A percentile compares a stretch with the other conserved stretches of the same genome.
Evolutionary conservation across 2,797 vertebrate species (phyloP).

Genomic region (Hypotaenidia philippensis): DNA sequence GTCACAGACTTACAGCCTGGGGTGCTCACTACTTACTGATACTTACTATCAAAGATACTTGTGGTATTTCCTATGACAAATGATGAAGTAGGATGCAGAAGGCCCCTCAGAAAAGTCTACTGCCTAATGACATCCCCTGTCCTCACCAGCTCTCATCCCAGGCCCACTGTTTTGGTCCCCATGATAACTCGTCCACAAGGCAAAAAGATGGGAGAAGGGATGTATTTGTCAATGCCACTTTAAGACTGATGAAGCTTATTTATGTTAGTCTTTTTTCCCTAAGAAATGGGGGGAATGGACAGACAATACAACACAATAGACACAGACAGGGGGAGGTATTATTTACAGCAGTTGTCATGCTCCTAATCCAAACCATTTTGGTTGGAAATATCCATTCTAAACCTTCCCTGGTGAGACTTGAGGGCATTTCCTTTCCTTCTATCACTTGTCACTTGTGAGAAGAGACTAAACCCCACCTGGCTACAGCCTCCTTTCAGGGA

Average conservation of each 20-base stretch:
- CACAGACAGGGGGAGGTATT: background rate
- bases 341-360: background rate
- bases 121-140: rapidly evolving
- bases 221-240: background rate
- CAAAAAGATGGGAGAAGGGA: background rate
- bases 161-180: background rate
- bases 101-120: background rate
- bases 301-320: too few relatives aligned
- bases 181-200: background rate
- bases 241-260: background rate
- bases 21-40: background rate
- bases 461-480: too few relatives aligned
- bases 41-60: background rate
- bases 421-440: too few relatives aligned
- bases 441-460: too few relatives aligned
- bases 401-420: too few relatives aligned
- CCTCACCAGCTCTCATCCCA: background rate
- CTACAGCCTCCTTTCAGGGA: too few relatives aligned
- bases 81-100: background rate
- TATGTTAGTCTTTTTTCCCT: background rate
- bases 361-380: background rate
- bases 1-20: background rate
- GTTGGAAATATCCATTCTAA: too few relatives aligned
- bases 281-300: background rate
- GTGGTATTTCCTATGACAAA: background rate